phyloP scores from a whole-genome alignment of 1,140 invertebrate genomes.

The Tyrophagus putrescentiae region DNA sequence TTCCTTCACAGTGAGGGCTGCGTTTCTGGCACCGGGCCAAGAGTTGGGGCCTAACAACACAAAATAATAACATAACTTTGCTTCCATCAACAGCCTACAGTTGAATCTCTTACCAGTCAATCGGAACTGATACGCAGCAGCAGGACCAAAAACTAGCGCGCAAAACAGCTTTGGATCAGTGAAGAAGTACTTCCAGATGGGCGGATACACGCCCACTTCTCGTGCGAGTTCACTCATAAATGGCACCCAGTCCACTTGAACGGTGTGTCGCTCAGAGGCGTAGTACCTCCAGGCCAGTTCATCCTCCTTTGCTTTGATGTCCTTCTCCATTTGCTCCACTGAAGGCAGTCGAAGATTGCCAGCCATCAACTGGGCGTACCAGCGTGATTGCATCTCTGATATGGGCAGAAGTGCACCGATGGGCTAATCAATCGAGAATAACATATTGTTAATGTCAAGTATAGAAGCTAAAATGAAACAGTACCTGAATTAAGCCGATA shows the following conservation, averaged over 20 bases:
- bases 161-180: constrained; percentile 24
- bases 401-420: constrained; percentile 40
- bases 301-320: not conserved
- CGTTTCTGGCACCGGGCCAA: constrained; percentile 26
- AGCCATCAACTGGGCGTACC: constrained; percentile 24
- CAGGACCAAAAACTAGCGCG: constrained; percentile 20
- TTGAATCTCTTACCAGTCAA: constrained; percentile 14
- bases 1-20: constrained; percentile 23
- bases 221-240: constrained; percentile 24
- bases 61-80: constrained; percentile 7
- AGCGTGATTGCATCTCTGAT: constrained; percentile 34
- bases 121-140: constrained; percentile 20
- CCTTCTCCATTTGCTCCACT: constrained; percentile 23
- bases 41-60: constrained; percentile 27
- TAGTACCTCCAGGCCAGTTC: constrained; percentile 29
- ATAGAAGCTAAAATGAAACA: too few relatives aligned
- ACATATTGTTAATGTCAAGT: too few relatives aligned
- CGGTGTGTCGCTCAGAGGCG: constrained; percentile 32
- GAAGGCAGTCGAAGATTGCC: constrained; percentile 23
- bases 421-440: constrained; percentile 40
- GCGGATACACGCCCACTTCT: constrained; percentile 21
- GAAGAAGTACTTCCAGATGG: constrained; percentile 24
- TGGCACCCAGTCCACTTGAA: constrained; percentile 29
- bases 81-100: not conserved
- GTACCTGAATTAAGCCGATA: too few relatives aligned